Evolutionary conservation across 2,113 vertebrate species (phyloP).

Genomic region (Myrmophylax atrothorax): DNA sequence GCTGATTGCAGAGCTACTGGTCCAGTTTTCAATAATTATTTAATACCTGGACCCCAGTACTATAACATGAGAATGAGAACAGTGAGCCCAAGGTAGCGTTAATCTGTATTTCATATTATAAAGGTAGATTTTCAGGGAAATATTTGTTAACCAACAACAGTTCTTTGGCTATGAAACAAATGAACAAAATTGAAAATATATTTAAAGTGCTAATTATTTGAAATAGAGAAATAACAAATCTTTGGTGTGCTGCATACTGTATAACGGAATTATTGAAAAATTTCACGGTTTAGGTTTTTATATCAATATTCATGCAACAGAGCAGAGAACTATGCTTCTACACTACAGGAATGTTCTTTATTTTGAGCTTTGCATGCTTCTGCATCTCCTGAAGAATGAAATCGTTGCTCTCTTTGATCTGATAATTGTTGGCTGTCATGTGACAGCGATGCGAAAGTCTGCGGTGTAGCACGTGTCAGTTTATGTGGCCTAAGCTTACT

Average conservation of each 20-base stretch:
- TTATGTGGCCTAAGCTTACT: conserved; percentile 38
- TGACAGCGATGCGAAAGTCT: not conserved
- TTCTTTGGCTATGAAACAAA: not conserved
- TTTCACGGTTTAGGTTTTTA: not conserved
- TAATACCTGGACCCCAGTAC: not conserved
- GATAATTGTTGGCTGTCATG: not conserved
- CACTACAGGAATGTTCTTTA: not conserved
- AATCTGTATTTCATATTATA: not conserved
- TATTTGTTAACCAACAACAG: not conserved
- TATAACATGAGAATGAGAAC: not conserved
- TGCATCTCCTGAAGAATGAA: not conserved
- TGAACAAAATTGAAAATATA: not conserved
- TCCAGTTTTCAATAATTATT: not conserved
- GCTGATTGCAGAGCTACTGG: not conserved
- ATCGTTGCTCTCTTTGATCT: rapidly evolving
- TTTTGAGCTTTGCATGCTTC: not conserved
- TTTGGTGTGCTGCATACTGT: not conserved
- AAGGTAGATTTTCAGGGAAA: not conserved
- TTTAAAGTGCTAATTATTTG: not conserved
- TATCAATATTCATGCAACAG: not conserved
- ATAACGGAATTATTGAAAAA: not conserved
- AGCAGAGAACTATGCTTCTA: not conserved
- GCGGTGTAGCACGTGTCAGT: not conserved
- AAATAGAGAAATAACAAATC: not conserved
- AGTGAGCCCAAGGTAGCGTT: not conserved